Evolutionary conservation across 2,888 invertebrate species (phyloP).

Genomic region (Scaeva pyrastri): DNA sequence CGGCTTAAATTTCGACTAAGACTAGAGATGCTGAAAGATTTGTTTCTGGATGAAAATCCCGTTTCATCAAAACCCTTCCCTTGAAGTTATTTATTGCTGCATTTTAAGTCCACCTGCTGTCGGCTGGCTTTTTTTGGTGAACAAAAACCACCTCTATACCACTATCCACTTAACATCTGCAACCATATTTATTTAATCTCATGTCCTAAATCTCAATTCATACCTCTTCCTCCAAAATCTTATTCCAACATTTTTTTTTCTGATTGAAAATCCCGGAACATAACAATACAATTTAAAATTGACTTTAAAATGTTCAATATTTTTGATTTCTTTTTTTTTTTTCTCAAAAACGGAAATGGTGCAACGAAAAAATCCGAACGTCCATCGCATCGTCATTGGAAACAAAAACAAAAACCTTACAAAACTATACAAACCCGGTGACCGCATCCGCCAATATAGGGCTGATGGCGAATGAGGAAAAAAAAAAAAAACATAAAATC

Average conservation of each 20-base stretch:
- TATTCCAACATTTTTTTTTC: no score
- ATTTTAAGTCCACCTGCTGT: slow-evolving; percentile 38
- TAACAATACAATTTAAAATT: slow-evolving; percentile 51
- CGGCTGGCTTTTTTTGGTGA: not conserved
- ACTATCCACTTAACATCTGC: slow-evolving; percentile 12
- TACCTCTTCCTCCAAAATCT: not conserved
- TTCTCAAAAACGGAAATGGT: slow-evolving; percentile 57
- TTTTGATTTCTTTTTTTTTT: slow-evolving; percentile 36
- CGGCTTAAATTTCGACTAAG: no score
- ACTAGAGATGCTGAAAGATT: no score
- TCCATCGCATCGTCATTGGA: not conserved
- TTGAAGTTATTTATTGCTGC: slow-evolving; percentile 4
- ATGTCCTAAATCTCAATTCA: slow-evolving; percentile 9
- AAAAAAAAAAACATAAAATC: slow-evolving; percentile 27
- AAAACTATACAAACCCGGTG: slow-evolving; percentile 47
- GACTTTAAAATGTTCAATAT: slow-evolving; percentile 47
- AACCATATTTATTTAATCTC: slow-evolving; percentile 34
- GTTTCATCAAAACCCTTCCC: not conserved
- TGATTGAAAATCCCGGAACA: no score
- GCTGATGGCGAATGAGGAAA: not conserved
- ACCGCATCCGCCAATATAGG: slow-evolving; percentile 70
- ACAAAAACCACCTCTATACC: slow-evolving; percentile 19
- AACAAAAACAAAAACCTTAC: slow-evolving; percentile 6
- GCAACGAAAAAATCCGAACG: slow-evolving; percentile 13
- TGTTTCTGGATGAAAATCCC: no score